Percentiles rank a stretch among this genome's conserved stretches.
phyloP scores from a whole-genome alignment of 2,797 vertebrate genomes.

The Enteromius trimaculatus region DNA sequence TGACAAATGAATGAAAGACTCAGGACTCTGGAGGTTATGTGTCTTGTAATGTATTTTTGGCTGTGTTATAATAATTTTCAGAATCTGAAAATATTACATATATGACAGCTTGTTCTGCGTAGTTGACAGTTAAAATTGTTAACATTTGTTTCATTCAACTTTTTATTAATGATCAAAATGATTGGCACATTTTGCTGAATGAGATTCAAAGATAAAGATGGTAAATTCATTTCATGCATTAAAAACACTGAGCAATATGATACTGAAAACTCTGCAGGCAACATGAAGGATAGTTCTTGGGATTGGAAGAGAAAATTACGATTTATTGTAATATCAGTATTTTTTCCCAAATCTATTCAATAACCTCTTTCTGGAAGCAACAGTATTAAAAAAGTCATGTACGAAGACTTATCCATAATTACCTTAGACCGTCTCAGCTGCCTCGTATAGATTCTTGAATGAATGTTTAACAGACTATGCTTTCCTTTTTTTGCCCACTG shows the following conservation, averaged over 20 bases:
- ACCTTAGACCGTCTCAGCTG: constrained; percentile 23
- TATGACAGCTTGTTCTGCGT: background rate
- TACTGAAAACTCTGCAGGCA: background rate
- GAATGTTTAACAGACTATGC: constrained; percentile 8
- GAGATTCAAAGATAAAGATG: background rate
- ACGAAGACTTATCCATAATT: background rate
- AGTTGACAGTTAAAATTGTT: background rate
- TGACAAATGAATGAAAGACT: background rate
- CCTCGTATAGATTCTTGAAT: constrained; percentile 11
- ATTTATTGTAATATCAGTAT: background rate
- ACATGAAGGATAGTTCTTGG: background rate
- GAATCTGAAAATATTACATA: background rate
- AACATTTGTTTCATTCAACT: background rate
- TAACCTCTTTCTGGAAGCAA: constrained; percentile 19
- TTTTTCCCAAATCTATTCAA: constrained; percentile 1
- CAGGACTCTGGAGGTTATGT: background rate
- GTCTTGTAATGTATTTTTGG: background rate
- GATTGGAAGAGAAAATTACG: background rate
- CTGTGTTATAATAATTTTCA: background rate
- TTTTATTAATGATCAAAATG: background rate
- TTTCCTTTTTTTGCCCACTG: constrained; percentile 9
- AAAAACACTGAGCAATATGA: background rate
- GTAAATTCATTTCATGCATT: background rate
- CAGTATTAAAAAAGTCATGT: constrained; percentile 25
- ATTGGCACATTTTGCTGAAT: background rate